phyloP scores from a whole-genome alignment of 2,113 vertebrate genomes.

The Myanophis thanlyinensis region DNA sequence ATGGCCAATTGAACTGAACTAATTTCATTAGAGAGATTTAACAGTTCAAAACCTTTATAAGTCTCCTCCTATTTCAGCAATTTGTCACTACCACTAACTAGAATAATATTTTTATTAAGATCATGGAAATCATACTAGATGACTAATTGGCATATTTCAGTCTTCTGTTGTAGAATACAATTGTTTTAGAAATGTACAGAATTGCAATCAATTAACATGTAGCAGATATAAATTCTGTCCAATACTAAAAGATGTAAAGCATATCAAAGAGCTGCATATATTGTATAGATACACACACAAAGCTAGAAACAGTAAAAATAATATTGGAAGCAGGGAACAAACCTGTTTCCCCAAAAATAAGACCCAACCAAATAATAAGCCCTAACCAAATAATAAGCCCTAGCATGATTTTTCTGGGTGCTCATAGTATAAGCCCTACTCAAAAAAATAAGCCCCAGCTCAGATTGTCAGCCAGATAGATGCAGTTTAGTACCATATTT shows the following conservation, averaged over 20 bases:
- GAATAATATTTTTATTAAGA: background rate
- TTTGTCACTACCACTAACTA: background rate
- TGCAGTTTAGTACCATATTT: no score
- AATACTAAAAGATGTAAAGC: background rate
- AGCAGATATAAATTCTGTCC: background rate
- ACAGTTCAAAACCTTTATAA: background rate
- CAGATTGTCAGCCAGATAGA: no score
- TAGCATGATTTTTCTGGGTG: no score
- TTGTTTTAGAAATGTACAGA: background rate
- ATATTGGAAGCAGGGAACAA: background rate
- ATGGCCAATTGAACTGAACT: background rate
- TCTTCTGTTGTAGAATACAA: background rate
- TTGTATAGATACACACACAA: background rate
- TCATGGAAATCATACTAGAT: background rate
- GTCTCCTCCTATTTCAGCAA: background rate
- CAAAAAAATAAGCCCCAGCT: no score
- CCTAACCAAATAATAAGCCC: no score
- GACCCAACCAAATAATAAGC: no score
- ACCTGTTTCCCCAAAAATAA: no score
- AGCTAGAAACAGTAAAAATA: background rate
- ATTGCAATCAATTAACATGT: background rate
- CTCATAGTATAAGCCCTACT: no score
- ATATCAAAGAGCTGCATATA: background rate
- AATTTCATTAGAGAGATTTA: background rate
- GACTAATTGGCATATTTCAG: background rate